Base-by-base conservation (phyloP, 2,888 invertebrate species). In the Drosophila flavopinicola region DNA sequence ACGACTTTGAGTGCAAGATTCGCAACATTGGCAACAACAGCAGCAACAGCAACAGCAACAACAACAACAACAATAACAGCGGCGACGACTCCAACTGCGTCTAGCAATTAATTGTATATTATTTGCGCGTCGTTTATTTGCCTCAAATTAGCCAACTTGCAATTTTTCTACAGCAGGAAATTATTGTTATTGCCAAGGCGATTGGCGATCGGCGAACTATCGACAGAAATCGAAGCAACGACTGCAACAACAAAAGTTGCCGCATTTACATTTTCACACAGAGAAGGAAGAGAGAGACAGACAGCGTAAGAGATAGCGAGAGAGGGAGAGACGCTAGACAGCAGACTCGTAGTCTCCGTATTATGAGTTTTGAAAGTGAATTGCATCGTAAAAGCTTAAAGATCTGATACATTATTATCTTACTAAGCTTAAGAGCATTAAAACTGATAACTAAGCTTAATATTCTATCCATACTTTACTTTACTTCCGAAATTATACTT, bases 71-170 rank as follows among this genome's bases (percentile, higher is more conserved):
- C 47, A 11, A 35, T 45, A n/a, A 9, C 56, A 6, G 2, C 30
- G 33, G 30, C 53, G 42, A 27, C 56, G 49, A 65, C 48, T 69
- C 37, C 73, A 69, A 73, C 71, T 58, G 73, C 58, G 73, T 76
- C 57, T 71, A 63, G 64, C 78, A 78, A 78, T 85, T 85, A 87
- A 85, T 85, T 87, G 75, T 80, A 85, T 85, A 85, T 86, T 87
- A 85, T 82, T 85, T 85, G 63, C 75, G 64, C 83, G 82, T 82
- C 87, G 84, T 73, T 87, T 87, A 85, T 82, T 78, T 86, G 75
- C 73, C 51, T 75, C 78, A 86, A 86, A 85, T 85, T 87, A 85
- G 79, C 77, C 73, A 75, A 87, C 68, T 75, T 75, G 82, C 82
- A 84, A 86, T 84, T 83, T 83, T 85, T 83, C 86, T 83, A 49